phyloP scores from a whole-genome alignment of 2,888 invertebrate species.

The Phlogophora meticulosa region DNA sequence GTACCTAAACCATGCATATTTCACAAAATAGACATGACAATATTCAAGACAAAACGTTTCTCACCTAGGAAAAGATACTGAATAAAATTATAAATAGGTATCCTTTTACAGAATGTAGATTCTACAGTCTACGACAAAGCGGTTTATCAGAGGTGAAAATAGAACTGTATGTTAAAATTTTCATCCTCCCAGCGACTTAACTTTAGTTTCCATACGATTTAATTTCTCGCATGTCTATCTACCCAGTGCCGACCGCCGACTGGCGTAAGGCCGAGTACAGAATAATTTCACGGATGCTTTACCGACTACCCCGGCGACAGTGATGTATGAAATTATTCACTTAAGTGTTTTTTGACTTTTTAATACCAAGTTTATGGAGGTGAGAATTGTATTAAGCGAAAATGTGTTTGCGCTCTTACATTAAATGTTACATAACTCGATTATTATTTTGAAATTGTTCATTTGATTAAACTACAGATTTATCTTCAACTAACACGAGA shows the following conservation, averaged over 20 bases:
- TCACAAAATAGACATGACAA: too few species aligned
- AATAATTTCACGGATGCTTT: slow-evolving; percentile 75
- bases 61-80: too few species aligned
- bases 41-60: too few species aligned
- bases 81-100: too few species aligned
- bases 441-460: neutral
- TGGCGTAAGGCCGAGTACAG: slow-evolving; percentile 66
- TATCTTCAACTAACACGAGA: neutral
- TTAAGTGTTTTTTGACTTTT: slow-evolving; percentile 44
- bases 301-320: slow-evolving; percentile 56
- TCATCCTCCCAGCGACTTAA: slow-evolving; percentile 31
- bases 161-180: slow-evolving; percentile 8
- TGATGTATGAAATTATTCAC: slow-evolving; percentile 62
- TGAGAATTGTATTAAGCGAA: slow-evolving; percentile 17
- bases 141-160: neutral
- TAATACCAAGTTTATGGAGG: slow-evolving; percentile 18
- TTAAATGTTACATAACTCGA: neutral
- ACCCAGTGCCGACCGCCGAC: slow-evolving; percentile 37
- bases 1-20: neutral
- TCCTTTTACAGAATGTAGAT: too few species aligned
- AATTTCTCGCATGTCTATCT: slow-evolving; percentile 67
- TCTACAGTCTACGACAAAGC: too few species aligned
- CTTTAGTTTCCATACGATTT: slow-evolving; percentile 71
- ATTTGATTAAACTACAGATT: neutral
- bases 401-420: slow-evolving; percentile 1